Evolutionary conservation across 1,140 invertebrate species (phyloP).

Genomic region (Monochamus saltuarius): DNA sequence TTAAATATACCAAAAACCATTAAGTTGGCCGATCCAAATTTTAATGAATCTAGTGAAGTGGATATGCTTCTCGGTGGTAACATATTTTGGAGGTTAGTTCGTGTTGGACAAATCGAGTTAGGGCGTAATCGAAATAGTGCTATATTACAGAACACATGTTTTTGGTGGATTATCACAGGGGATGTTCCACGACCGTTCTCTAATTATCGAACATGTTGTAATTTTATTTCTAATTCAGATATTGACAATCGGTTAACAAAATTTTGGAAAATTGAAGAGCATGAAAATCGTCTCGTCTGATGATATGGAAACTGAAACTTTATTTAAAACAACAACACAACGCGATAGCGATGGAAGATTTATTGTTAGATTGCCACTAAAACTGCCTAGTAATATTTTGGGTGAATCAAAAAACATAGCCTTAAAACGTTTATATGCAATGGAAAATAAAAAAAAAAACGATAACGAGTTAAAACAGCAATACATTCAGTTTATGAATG

Average conservation of each 20-base stretch:
- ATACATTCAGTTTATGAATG: constrained; percentile 39
- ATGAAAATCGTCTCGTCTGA: neutral
- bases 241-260: no score
- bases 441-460: constrained; percentile 1
- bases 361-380: neutral
- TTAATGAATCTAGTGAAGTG: constrained; percentile 3
- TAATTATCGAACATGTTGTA: no score
- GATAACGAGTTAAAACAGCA: constrained; percentile 2
- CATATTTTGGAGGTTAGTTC: no score
- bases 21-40: constrained; percentile 35
- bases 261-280: no score
- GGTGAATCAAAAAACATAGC: neutral
- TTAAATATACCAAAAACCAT: constrained; percentile 35
- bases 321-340: no score
- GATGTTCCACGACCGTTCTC: no score
- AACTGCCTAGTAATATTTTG: neutral
- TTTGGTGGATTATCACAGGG: no score
- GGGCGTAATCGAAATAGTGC: no score
- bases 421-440: neutral
- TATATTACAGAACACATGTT: no score
- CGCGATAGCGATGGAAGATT: neutral
- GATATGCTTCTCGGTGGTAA: no score
- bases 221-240: no score
- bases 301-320: neutral
- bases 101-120: no score